Percentiles rank a stretch among this genome's conserved stretches.
Conservation (phyloP, 1,140 invertebrate genomes). For the Saccostrea cuccullata region DNA sequence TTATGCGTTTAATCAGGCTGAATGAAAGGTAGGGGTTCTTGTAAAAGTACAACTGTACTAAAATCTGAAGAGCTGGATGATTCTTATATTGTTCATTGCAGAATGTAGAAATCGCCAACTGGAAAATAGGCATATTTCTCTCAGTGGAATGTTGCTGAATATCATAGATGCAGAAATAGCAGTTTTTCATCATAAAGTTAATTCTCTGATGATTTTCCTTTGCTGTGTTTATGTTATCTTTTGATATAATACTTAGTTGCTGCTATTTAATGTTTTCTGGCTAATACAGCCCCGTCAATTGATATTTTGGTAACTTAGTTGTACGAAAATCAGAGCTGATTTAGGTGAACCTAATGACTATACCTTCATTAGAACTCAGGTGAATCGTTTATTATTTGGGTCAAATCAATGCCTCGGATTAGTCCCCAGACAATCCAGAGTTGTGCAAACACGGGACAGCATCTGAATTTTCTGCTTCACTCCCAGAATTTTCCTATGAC, state of each 20-base stretch:
- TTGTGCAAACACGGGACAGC: not conserved
- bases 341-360: not conserved
- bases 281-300: not conserved
- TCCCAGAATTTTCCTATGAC: not conserved
- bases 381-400: conserved; percentile 18
- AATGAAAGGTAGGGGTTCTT: not conserved
- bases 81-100: not conserved
- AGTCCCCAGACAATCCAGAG: not conserved
- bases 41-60: no score
- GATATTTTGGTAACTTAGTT: not conserved
- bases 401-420: not conserved
- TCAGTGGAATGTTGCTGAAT: not conserved
- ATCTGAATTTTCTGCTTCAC: not conserved
- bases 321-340: not conserved
- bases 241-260: conserved; percentile 5
- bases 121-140: not conserved
- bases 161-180: conserved; percentile 15
- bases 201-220: not conserved
- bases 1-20: not conserved
- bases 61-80: no score
- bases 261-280: not conserved
- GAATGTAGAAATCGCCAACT: not conserved
- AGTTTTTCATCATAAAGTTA: not conserved
- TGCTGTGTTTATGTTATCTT: not conserved
- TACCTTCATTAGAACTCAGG: not conserved